These are phyloP conservation scores for Villa cingulata DNA, from an alignment of 2,888 invertebrate species.

Conservation along the genomic window DNA sequence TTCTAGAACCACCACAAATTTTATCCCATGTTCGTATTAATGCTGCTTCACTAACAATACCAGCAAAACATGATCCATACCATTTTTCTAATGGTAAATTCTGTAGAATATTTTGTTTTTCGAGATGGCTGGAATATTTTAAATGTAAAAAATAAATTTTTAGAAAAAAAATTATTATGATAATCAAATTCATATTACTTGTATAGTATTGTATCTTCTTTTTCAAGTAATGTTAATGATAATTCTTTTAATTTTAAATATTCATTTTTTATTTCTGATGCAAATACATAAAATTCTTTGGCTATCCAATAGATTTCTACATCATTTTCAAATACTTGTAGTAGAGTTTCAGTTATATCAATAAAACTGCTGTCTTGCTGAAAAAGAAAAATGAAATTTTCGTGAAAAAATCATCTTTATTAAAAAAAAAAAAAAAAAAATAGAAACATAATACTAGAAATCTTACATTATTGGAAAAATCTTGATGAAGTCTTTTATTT, in stretches of 20 bases:
- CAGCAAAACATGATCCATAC: slow-evolving; percentile 75
- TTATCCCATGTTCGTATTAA: slow-evolving; percentile 81
- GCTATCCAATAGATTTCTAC: slow-evolving; percentile 74
- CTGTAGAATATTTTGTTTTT: slow-evolving; percentile 48
- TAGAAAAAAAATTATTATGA: not conserved
- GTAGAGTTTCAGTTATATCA: slow-evolving; percentile 53
- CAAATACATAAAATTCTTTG: slow-evolving; percentile 57
- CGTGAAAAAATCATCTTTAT: too few relatives aligned
- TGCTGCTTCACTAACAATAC: slow-evolving; percentile 61
- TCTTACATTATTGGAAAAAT: slow-evolving; percentile 37
- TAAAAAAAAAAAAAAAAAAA: not conserved
- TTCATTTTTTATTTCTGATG: slow-evolving; percentile 51
- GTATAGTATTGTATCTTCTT: slow-evolving; percentile 60
- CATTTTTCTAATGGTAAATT: slow-evolving; percentile 58
- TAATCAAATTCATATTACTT: slow-evolving; percentile 38
- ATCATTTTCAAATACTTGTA: slow-evolving; percentile 57
- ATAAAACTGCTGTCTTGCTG: slow-evolving; percentile 45
- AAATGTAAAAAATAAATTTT: not conserved
- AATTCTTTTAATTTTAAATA: slow-evolving; percentile 51
- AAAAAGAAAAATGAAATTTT: slow-evolving; percentile 7
- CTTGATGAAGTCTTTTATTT: slow-evolving; percentile 47
- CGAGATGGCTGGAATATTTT: slow-evolving; percentile 44
- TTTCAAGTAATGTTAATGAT: slow-evolving; percentile 53
- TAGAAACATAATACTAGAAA: slow-evolving; percentile 11
- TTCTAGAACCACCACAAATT: slow-evolving; percentile 69